Conservation (phyloP, 2,797 vertebrate genomes). For the Aselliscus stoliczkanus region DNA sequence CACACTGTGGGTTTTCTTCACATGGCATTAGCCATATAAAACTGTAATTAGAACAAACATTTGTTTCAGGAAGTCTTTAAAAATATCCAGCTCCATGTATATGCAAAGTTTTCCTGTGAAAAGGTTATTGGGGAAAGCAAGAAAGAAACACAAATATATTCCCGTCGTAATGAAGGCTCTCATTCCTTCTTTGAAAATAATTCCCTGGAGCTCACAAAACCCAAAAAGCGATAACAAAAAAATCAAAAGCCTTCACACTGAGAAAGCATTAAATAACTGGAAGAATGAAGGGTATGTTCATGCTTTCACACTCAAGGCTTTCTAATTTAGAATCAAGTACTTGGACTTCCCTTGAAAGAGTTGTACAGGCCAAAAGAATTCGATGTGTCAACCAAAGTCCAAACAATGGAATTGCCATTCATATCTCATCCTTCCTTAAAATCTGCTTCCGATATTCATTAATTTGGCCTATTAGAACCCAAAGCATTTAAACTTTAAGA, state of each 20-base stretch:
- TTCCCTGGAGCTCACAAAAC: neutral
- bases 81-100: neutral
- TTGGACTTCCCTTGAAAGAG: conserved; percentile 20
- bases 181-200: conserved; percentile 28
- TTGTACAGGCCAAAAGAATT: neutral
- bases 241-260: neutral
- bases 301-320: conserved; percentile 2
- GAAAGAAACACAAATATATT: conserved; percentile 7
- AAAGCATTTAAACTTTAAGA: conserved; percentile 27
- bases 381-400: neutral
- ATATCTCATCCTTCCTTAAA: neutral
- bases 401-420: neutral
- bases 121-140: neutral
- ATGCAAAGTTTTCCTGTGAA: neutral
- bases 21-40: conserved; percentile 39
- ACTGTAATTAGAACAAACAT: conserved; percentile 49
- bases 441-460: neutral
- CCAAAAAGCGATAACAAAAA: neutral
- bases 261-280: neutral
- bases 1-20: conserved; percentile 35
- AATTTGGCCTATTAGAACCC: conserved; percentile 8
- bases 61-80: conserved; percentile 56
- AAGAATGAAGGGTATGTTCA: neutral
- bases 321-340: neutral
- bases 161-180: neutral